Conservation (phyloP, 53 echinoderm and acorn worm species). For the Holothuria scabra region DNA sequence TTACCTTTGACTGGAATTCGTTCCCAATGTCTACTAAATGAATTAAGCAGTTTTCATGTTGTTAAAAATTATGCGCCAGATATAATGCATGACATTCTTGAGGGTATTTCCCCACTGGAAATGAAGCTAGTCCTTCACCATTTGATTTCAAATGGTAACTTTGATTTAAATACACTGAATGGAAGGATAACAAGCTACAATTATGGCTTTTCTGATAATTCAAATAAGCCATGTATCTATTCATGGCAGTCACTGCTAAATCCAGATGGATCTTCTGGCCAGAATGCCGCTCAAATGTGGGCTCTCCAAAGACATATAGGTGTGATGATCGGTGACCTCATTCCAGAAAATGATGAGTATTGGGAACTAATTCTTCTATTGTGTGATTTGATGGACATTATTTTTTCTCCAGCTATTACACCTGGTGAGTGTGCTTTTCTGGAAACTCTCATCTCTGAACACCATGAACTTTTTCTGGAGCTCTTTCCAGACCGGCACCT, state of each 20-base stretch:
- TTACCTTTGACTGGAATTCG: conserved; percentile 51
- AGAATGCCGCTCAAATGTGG: conserved; percentile 74
- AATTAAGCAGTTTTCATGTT: conserved; percentile 61
- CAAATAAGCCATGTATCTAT: conserved; percentile 61
- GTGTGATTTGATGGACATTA: conserved; percentile 54
- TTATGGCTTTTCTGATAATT: conserved; percentile 57
- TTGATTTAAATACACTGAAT: conserved; percentile 29
- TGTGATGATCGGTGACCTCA: conserved; percentile 60
- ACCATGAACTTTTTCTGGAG: conserved; percentile 42
- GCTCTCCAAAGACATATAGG: conserved; percentile 52
- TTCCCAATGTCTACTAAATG: conserved; percentile 34
- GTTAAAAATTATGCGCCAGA: conserved; percentile 55
- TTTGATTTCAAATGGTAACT: conserved; percentile 45
- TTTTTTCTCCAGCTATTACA: conserved; percentile 49
- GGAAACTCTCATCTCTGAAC: conserved; percentile 59
- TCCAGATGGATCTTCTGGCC: conserved; percentile 66
- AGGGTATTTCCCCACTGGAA: conserved; percentile 61
- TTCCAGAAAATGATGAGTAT: conserved; percentile 56
- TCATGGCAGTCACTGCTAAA: conserved; percentile 37
- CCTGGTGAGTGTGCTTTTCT: conserved; percentile 61
- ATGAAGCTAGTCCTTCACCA: conserved; percentile 46
- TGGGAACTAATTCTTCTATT: conserved; percentile 62
- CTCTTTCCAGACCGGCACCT: conserved; percentile 33
- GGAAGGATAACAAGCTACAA: conserved; percentile 49
- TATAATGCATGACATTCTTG: conserved; percentile 62